Conservation (phyloP, 2,797 vertebrate genomes). For the Neoniphon sammara region DNA sequence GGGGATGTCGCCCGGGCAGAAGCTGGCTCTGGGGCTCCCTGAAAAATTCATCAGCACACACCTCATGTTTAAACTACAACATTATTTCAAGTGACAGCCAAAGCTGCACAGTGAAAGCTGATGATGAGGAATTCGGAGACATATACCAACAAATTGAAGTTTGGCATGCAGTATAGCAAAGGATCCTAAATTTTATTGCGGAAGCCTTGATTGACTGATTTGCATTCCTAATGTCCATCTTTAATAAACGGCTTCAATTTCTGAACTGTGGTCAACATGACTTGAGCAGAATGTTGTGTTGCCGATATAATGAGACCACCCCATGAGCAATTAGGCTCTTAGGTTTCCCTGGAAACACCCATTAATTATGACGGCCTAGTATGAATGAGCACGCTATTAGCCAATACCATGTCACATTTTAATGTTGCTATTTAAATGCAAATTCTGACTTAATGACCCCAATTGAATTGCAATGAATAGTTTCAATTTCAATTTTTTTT, state of each 20-base stretch:
- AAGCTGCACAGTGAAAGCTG: constrained; percentile 28
- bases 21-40: constrained; percentile 51
- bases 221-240: constrained; percentile 5
- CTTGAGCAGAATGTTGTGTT: constrained; percentile 21
- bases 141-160: neutral
- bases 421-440: constrained; percentile 83
- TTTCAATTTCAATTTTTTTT: constrained; percentile 70
- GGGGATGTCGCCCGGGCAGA: constrained; percentile 50
- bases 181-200: neutral
- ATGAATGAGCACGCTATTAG: constrained; percentile 74
- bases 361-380: constrained; percentile 76
- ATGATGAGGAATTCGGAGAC: constrained; percentile 21
- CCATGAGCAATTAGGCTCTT: constrained; percentile 70
- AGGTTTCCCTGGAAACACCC: constrained; percentile 71
- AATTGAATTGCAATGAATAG: constrained; percentile 72
- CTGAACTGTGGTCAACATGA: constrained; percentile 56
- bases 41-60: constrained; percentile 57
- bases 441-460: constrained; percentile 78
- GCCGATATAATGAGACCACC: constrained; percentile 66
- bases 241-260: constrained; percentile 34
- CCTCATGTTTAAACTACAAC: constrained; percentile 54
- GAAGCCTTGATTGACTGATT: constrained; percentile 22
- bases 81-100: constrained; percentile 63
- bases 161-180: neutral
- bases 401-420: constrained; percentile 72